Evolutionary conservation across 2,113 vertebrate species (phyloP), one percentile per base, ranked within the genome.

Genomic region (Pangasianodon hypophthalmus): DNA sequence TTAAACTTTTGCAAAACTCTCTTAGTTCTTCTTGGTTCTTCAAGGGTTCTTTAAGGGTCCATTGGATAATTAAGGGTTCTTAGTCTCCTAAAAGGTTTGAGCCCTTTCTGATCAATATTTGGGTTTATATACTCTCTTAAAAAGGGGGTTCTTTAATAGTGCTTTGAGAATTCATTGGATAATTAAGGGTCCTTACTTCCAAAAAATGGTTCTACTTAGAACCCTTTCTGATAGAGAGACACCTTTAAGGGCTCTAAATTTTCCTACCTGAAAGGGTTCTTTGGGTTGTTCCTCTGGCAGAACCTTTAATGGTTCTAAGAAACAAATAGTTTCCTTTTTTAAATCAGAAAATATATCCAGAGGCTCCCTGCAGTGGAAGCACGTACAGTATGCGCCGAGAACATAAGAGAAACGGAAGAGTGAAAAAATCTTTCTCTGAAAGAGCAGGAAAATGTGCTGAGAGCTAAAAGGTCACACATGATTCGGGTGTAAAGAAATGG

Each of bases 401-500:
- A 80, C 26, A 52, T 46, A 46, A 48, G 24, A 46, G 44, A 14
- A 80, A 46, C 44, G 4, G 37, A 84, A 46, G 58, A 84, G 41
- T 13, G 26, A 4, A 79, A 79, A 79, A 79, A 11, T 46, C 46
- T 79, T 79, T 79, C 26, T 32, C 7, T 50, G 75, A 48, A 26
- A 79, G 24, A 48, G 71, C 71, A 44, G 71, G 71, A 44, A 77
- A 77, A 77, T 77, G 37, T 77, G 8, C 41, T 24, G 73, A 77
- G 73, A 24, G 77, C 77, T 50, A 80, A 80, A 80, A 80, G 44
- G 77, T 80, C 46, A 80, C 52, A 46, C 77, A 50, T 80, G 77
- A 50, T 80, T 50, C 77, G 6, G 46, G 5, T 80, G 46, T 52
- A 50, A 50, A 80, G 77, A 80, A 50, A 77, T 10, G 10, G 44